Conservation (phyloP, 2,113 vertebrate genomes). For the Scomber scombrus region DNA sequence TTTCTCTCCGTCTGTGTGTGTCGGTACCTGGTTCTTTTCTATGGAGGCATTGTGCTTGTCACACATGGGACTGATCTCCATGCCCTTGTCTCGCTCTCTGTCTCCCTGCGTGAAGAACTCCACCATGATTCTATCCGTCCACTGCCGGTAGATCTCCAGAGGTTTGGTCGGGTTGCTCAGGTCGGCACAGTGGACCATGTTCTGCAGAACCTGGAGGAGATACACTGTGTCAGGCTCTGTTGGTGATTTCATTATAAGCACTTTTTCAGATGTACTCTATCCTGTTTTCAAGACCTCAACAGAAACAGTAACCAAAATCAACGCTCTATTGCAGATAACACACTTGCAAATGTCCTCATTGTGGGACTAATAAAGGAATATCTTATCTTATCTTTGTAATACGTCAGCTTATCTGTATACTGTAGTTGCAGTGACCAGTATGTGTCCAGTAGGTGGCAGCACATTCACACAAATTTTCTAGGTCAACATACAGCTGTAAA, state of each 20-base stretch:
- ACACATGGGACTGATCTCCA: slow-evolving; percentile 97
- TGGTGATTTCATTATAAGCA: background rate
- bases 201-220: slow-evolving; percentile 90
- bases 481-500: background rate
- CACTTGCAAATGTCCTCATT: background rate
- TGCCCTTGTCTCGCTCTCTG: slow-evolving; percentile 89
- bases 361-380: no score
- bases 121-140: slow-evolving; percentile 93
- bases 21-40: slow-evolving; percentile 91
- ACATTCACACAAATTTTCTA: background rate
- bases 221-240: background rate
- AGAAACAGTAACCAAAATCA: no score
- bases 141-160: slow-evolving; percentile 90
- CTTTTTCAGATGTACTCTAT: background rate
- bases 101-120: slow-evolving; percentile 94
- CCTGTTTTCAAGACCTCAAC: no score
- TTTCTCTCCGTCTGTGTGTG: background rate
- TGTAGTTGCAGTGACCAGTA: background rate
- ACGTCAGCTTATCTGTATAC: background rate
- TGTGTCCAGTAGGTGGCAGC: slow-evolving; percentile 48
- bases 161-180: slow-evolving; percentile 96
- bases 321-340: no score
- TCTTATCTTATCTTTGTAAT: no score
- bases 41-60: slow-evolving; percentile 93
- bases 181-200: slow-evolving; percentile 94